These are phyloP conservation scores for Conger conger DNA, from an alignment of 2,113 vertebrate genomes.

Conservation along the genomic window DNA sequence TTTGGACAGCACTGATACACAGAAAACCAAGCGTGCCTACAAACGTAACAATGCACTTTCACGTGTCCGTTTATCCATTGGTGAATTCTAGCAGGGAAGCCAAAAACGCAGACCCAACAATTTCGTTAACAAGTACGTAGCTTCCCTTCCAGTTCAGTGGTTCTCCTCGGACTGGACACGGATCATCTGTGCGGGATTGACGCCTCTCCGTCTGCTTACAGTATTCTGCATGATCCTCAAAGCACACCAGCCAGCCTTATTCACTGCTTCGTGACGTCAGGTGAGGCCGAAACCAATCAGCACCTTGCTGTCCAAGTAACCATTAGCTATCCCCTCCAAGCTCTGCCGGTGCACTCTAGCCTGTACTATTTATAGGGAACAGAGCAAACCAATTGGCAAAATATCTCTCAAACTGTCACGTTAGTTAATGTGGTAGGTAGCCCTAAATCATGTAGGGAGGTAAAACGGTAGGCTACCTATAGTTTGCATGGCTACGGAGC, in stretches of 20 bases:
- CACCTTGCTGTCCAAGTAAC: slow-evolving; percentile 58
- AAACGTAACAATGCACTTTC: slow-evolving; percentile 57
- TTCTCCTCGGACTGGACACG: slow-evolving; percentile 47
- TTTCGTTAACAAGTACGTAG: slow-evolving; percentile 36
- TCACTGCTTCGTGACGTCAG: slow-evolving; percentile 66
- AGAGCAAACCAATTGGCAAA: slow-evolving; percentile 75
- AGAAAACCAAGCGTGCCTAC: slow-evolving; percentile 53
- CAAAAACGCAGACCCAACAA: slow-evolving; percentile 48
- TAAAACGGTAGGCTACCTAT: slow-evolving; percentile 38
- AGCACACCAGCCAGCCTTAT: slow-evolving; percentile 61
- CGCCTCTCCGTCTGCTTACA: slow-evolving; percentile 59
- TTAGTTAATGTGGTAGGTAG: slow-evolving; percentile 54
- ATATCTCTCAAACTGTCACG: slow-evolving; percentile 70
- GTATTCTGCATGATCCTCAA: slow-evolving; percentile 73
- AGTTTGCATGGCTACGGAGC: slow-evolving; percentile 31
- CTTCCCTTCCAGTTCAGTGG: slow-evolving; percentile 41
- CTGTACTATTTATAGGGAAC: slow-evolving; percentile 71
- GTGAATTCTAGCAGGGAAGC: slow-evolving; percentile 46
- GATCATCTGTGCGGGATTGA: slow-evolving; percentile 61
- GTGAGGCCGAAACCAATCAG: slow-evolving; percentile 61
- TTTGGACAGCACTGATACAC: slow-evolving; percentile 57
- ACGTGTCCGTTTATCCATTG: slow-evolving; percentile 68
- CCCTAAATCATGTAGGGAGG: slow-evolving; percentile 19
- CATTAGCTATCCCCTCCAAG: slow-evolving; percentile 57
- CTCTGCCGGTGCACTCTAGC: slow-evolving; percentile 48